Conservation (phyloP, 1,140 invertebrate species). For the Brachionus calyciflorus region DNA sequence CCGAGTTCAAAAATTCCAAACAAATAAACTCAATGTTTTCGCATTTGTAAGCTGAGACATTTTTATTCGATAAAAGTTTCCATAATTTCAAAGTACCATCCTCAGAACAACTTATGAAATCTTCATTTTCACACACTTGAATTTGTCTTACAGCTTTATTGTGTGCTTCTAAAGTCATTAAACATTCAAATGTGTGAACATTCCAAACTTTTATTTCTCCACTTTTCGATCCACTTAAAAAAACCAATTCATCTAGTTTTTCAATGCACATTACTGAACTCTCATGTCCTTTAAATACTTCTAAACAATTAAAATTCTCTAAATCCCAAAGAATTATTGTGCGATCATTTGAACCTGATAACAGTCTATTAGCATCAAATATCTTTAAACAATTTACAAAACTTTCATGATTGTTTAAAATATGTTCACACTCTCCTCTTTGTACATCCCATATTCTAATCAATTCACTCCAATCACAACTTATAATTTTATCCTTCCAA, state of each 20-base stretch:
- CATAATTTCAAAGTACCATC: neutral
- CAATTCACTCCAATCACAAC: constrained; percentile 7
- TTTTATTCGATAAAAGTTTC: neutral
- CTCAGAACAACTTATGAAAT: constrained; percentile 22
- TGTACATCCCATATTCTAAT: neutral
- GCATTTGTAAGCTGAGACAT: neutral
- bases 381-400: neutral
- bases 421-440: neutral
- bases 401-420: neutral
- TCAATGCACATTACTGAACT: neutral
- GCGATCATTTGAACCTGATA: constrained; percentile 15
- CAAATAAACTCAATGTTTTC: neutral
- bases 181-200: neutral
- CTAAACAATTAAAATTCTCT: neutral
- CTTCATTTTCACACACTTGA: constrained; percentile 8
- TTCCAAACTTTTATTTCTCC: constrained; percentile 57
- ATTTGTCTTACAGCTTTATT: neutral
- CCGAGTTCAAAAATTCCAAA: neutral
- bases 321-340: constrained; percentile 9
- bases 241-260: constrained; percentile 51
- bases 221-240: constrained; percentile 58
- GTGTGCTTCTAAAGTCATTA: neutral
- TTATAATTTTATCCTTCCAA: neutral
- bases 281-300: neutral
- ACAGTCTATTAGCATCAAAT: neutral